Evolutionary conservation across 2,888 invertebrate species (phyloP).

Genomic region (Fragum sueziense): DNA sequence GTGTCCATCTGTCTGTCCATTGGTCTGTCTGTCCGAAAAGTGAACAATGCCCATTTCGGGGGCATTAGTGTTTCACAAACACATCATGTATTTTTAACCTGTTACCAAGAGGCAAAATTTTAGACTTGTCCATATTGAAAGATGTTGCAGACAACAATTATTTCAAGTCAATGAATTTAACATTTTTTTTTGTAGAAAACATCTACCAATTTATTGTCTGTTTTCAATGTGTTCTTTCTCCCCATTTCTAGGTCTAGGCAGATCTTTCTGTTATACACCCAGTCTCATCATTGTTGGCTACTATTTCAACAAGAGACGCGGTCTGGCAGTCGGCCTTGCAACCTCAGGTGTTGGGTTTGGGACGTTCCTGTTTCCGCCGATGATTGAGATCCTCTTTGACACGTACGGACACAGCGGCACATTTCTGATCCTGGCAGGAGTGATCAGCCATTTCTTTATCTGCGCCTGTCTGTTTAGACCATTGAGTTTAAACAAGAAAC

Average conservation of each 20-base stretch:
- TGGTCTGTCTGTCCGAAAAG: too few species aligned
- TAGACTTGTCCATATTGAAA: too few species aligned
- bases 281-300: conserved; percentile 70
- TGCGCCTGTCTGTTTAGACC: conserved; percentile 68
- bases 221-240: too few species aligned
- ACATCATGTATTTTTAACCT: too few species aligned
- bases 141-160: too few species aligned
- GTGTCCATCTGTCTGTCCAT: too few species aligned
- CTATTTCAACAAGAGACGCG: conserved; percentile 72
- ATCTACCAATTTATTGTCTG: too few species aligned
- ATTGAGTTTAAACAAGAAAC: conserved; percentile 45
- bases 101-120: too few species aligned
- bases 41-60: too few species aligned
- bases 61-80: too few species aligned
- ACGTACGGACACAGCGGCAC: conserved; percentile 66
- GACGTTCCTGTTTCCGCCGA: conserved; percentile 66
- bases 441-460: conserved; percentile 65
- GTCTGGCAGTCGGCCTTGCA: conserved; percentile 68
- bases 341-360: conserved; percentile 74
- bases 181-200: too few species aligned
- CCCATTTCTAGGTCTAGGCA: conserved; percentile 69
- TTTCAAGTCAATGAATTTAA: too few species aligned
- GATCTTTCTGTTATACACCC: conserved; percentile 70
- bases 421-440: conserved; percentile 65
- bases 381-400: conserved; percentile 65